Percentiles rank a stretch among this genome's conserved stretches.
Evolutionary conservation across 92 coral and sea anemone species (phyloP).

Genomic region (Meandrina meandrites): DNA sequence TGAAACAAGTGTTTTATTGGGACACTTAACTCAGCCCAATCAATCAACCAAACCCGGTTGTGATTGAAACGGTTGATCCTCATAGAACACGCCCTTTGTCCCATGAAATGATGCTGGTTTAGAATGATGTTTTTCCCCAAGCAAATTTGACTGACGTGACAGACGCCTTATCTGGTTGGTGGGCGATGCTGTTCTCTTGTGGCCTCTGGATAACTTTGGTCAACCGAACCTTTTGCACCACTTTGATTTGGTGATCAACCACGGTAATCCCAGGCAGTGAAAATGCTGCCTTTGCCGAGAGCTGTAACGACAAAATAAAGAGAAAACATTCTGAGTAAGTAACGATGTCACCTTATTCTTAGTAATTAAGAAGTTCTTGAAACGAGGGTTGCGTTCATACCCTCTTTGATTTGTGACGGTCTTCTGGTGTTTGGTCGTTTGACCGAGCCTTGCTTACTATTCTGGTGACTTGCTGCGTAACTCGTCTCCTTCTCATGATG

Average conservation of each 20-base stretch:
- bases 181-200: not conserved
- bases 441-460: slow-evolving; percentile 13
- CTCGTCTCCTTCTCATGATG: slow-evolving; percentile 10
- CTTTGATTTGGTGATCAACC: slow-evolving; percentile 1
- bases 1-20: too few relatives aligned
- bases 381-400: slow-evolving; percentile 2
- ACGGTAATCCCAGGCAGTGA: not conserved
- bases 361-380: not conserved
- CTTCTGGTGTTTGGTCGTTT: not conserved
- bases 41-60: too few relatives aligned
- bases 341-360: too few relatives aligned
- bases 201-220: not conserved
- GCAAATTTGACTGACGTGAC: not conserved
- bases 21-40: too few relatives aligned
- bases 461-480: slow-evolving; percentile 22
- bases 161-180: not conserved
- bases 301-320: not conserved
- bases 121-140: slow-evolving; percentile 2
- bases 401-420: not conserved
- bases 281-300: not conserved
- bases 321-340: not conserved
- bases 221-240: slow-evolving; percentile 2
- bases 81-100: too few relatives aligned
- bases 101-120: not conserved
- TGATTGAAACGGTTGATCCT: too few relatives aligned